Percentiles rank a stretch among this genome's conserved stretches.
These are phyloP conservation scores for Saxidomus purpurata DNA, from an alignment of 1,140 invertebrate species.

Conservation along the genomic window DNA sequence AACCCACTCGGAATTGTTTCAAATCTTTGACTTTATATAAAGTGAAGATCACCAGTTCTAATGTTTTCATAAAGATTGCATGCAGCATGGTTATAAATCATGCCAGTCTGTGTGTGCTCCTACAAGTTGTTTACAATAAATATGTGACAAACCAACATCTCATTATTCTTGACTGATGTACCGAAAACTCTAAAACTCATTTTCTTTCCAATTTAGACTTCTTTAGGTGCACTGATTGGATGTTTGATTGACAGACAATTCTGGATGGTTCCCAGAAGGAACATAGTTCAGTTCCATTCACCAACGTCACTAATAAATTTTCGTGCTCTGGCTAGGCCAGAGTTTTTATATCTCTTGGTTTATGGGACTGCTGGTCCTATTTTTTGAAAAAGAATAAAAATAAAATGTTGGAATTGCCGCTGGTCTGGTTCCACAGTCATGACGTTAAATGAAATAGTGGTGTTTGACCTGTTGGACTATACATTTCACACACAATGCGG, in stretches of 20 bases:
- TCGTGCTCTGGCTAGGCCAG: too few relatives aligned
- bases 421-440: too few relatives aligned
- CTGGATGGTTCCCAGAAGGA: not conserved
- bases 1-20: too few relatives aligned
- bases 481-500: too few relatives aligned
- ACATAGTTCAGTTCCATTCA: not conserved
- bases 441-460: too few relatives aligned
- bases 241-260: not conserved
- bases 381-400: not conserved
- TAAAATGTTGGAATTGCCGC: too few relatives aligned
- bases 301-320: not conserved
- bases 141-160: not conserved
- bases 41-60: too few relatives aligned
- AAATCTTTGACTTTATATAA: too few relatives aligned
- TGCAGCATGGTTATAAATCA: not conserved
- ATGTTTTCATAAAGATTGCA: too few relatives aligned
- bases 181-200: not conserved
- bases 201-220: not conserved
- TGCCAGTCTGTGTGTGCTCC: not conserved
- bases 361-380: not conserved
- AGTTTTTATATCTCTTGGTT: too few relatives aligned
- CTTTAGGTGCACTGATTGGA: not conserved
- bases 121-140: not conserved
- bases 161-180: not conserved
- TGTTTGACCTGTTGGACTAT: too few relatives aligned